These are phyloP conservation scores for Lepidonotus clava DNA, from an alignment of 2,888 invertebrate genomes.

Conservation along the genomic window DNA sequence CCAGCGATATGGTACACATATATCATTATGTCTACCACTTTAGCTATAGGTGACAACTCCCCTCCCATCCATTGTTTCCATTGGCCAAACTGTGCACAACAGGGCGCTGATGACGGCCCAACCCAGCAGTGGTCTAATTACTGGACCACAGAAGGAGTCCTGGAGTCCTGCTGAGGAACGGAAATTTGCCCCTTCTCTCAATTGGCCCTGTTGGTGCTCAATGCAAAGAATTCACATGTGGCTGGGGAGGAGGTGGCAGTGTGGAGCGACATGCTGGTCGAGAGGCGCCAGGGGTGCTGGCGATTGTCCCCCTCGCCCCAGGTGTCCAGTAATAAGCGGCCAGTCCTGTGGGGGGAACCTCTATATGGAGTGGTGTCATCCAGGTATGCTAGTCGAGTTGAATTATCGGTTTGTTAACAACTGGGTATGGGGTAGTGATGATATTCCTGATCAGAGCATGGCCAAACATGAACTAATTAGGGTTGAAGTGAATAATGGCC, in stretches of 20 bases:
- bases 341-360: background rate
- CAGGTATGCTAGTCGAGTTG: background rate
- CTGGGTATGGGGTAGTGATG: background rate
- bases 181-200: slow-evolving; percentile 45
- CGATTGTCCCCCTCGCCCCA: slow-evolving; percentile 7
- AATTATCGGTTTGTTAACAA: slow-evolving; percentile 13
- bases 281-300: background rate
- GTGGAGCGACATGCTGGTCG: background rate
- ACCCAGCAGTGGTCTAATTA: slow-evolving; percentile 24
- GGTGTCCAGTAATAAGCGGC: background rate
- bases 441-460: background rate
- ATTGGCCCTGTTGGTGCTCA: slow-evolving; percentile 7
- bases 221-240: background rate
- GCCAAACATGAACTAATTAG: too few relatives aligned
- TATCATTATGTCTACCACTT: background rate
- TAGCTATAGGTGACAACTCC: background rate
- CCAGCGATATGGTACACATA: background rate
- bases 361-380: background rate
- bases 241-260: slow-evolving; percentile 24
- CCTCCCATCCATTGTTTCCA: background rate
- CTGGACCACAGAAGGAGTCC: background rate
- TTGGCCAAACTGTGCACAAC: slow-evolving; percentile 40
- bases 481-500: too few relatives aligned
- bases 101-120: background rate
- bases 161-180: slow-evolving; percentile 24